Base-by-base conservation (phyloP, 1,140 invertebrate genomes). In the Drosophila repleta region DNA sequence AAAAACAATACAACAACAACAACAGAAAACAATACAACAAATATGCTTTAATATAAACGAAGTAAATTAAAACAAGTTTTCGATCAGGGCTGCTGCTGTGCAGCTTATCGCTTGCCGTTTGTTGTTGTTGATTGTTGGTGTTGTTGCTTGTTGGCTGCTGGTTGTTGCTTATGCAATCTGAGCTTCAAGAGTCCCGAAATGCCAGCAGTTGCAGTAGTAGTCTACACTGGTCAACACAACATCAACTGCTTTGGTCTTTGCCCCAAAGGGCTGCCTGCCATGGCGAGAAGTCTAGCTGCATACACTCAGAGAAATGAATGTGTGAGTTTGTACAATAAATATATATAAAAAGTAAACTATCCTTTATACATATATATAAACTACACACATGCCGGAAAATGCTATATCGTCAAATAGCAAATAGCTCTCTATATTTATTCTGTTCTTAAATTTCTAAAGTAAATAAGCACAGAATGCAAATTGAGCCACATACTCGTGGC, bases 131-230 rank as follows among this genome's bases (percentile, higher is more conserved):
- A 17, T 32, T 46, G 20, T 62, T 20, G 21, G 6, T 20, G 5
- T n/a, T 37, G 1, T 52, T 67, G 35, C 17, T 60, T 13, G 29
- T 60, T n/a, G 37, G 5, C 10, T 37, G 1, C 45, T 67, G 35
- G 17, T 60, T 13, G 29, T 60, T n/a, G 37, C 57, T 69, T 69
- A 69, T 64, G 67, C 60, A 69, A 69, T 69, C 37, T 26, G 17
- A 17, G 1, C 26, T 13, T n/a, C 45, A 17, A 60, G 55, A 60
- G 57, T 67, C 55, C 55, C 55, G 32, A 26, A 24, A 37, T 2
- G 46, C 3, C 39, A 41, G 49, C 24, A 35, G 39, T 39, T 41
- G 15, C 60, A 41, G 26, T 26, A 32, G 29, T 53, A 64, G 61
- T 55, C 49, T 32, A 32, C 8, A 32, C 29, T 32, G 11, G 29